Evolutionary conservation across 2,797 vertebrate genomes (phyloP).

Genomic region (Parauchenoglanis punctatus): DNA sequence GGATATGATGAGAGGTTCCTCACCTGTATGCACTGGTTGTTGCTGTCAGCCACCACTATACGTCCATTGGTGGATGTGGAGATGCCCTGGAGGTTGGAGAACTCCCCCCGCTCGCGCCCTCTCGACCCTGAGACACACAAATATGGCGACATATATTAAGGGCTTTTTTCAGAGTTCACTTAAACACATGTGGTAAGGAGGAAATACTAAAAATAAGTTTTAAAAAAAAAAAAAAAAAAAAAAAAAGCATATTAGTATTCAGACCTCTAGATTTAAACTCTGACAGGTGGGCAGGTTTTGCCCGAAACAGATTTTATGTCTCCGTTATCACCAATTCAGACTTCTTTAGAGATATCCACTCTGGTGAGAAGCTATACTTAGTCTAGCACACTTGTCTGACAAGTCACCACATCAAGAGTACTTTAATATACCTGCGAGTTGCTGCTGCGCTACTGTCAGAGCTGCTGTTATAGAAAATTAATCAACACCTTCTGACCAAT

Average conservation of each 20-base stretch:
- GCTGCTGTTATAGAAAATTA: not conserved
- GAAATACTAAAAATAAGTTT: not conserved
- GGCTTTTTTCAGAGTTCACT: too few species aligned
- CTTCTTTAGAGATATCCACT: not conserved
- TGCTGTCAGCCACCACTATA: slow-evolving; percentile 95
- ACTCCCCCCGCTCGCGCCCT: slow-evolving; percentile 94
- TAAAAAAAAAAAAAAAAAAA: too few species aligned
- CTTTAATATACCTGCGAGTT: not conserved
- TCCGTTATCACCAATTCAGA: not conserved
- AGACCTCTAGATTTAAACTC: not conserved
- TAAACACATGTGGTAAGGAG: not conserved
- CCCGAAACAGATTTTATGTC: not conserved
- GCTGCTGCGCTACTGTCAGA: not conserved
- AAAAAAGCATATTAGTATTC: not conserved
- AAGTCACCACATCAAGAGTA: not conserved
- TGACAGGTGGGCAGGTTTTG: not conserved
- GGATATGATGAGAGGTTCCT: not conserved
- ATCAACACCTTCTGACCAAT: not conserved
- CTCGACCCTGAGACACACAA: slow-evolving; percentile 77
- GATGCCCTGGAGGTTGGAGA: slow-evolving; percentile 96
- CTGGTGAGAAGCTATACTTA: not conserved
- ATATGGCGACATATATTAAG: not conserved
- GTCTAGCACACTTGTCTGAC: not conserved
- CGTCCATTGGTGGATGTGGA: slow-evolving; percentile 86
- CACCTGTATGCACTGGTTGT: slow-evolving; percentile 97